These are phyloP conservation scores for Monopis laevigella DNA, from an alignment of 2,888 invertebrate genomes.

Conservation along the genomic window DNA sequence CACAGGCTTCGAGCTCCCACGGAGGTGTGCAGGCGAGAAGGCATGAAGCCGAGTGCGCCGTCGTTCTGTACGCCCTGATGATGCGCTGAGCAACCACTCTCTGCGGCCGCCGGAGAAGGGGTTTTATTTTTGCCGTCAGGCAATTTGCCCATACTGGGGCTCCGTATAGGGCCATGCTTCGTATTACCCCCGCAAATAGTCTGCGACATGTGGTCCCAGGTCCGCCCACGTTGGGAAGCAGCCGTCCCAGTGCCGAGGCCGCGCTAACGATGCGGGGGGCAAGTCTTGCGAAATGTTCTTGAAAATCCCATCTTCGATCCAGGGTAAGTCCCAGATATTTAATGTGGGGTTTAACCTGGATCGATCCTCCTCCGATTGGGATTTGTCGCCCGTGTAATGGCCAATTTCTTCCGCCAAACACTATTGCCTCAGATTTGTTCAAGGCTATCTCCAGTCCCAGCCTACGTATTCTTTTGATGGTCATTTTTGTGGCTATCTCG, in stretches of 20 bases:
- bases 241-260: neutral
- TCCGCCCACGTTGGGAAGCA: neutral
- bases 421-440: neutral
- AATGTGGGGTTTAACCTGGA: neutral
- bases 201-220: neutral
- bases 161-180: conserved; percentile 9
- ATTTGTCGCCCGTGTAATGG: neutral
- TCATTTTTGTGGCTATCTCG: neutral
- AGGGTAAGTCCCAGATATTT: neutral
- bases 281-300: neutral
- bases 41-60: neutral
- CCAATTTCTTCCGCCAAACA: neutral
- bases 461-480: too few species aligned
- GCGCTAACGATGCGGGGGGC: neutral
- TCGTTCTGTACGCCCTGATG: neutral
- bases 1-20: too few species aligned
- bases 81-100: neutral
- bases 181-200: conserved; percentile 3
- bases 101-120: neutral
- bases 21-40: neutral
- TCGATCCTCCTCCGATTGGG: neutral
- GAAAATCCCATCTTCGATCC: neutral
- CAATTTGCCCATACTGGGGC: conserved; percentile 2
- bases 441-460: too few species aligned
- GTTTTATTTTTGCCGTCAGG: neutral